Conservation (phyloP, 1,140 invertebrate genomes). For the Muscidifurax raptorellus region DNA sequence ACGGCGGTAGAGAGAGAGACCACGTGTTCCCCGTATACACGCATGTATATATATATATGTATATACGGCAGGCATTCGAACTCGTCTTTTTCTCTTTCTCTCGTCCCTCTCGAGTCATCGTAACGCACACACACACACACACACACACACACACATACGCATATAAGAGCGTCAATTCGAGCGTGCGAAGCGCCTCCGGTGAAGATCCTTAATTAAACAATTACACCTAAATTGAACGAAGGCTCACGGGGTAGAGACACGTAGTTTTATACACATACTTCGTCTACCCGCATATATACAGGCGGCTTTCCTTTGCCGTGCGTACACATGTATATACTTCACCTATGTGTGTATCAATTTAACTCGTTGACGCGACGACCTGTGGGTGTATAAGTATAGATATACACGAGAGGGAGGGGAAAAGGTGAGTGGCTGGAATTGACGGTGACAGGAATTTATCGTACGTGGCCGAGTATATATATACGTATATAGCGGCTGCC, state of each 20-base stretch:
- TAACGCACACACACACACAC: not conserved
- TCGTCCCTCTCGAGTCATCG: not conserved
- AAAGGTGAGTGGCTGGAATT: constrained; percentile 1
- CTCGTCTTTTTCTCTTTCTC: not conserved
- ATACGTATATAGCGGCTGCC: no score
- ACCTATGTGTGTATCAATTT: constrained; percentile 55
- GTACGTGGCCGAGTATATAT: not conserved
- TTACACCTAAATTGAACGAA: constrained; percentile 68
- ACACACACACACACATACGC: not conserved
- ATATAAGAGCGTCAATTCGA: not conserved
- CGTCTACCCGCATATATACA: constrained; percentile 61
- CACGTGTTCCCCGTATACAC: not conserved
- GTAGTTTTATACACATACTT: no score
- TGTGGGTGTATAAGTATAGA: not conserved
- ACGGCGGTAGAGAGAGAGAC: not conserved
- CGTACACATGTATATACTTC: not conserved
- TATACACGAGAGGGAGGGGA: no score
- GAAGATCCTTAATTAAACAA: constrained; percentile 70
- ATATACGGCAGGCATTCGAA: not conserved
- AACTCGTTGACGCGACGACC: constrained; percentile 22
- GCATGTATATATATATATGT: not conserved
- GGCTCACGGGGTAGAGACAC: constrained; percentile 57
- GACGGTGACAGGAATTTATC: not conserved
- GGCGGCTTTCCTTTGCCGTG: constrained; percentile 9
- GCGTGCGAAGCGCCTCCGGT: constrained; percentile 55